Evolutionary conservation across 1,140 invertebrate genomes (phyloP).

Genomic region (Meteorus sp.): DNA sequence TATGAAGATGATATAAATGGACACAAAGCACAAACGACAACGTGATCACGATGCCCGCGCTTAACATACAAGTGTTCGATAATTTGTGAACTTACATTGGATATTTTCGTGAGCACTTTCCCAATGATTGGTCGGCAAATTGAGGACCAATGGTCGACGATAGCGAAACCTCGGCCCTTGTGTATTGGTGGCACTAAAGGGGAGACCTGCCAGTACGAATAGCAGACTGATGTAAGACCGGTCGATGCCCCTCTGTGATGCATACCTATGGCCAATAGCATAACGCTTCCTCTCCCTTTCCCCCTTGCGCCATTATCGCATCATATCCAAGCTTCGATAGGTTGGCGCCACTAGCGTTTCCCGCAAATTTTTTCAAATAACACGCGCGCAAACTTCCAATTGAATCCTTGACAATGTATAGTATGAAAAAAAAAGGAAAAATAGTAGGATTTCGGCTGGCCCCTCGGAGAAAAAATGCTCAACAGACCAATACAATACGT

Average conservation of each 20-base stretch:
- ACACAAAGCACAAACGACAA: conserved; percentile 3
- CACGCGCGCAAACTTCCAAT: background rate
- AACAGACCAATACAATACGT: no score
- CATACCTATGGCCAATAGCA: conserved; percentile 36
- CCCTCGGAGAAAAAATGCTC: no score
- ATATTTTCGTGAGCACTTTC: conserved; percentile 70
- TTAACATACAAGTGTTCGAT: conserved; percentile 59
- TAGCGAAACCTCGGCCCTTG: conserved; percentile 59
- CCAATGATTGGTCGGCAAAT: conserved; percentile 71
- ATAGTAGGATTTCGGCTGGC: no score
- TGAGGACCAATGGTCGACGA: conserved; percentile 70
- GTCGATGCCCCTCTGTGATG: conserved; percentile 46
- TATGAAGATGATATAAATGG: background rate
- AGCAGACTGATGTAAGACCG: conserved; percentile 49
- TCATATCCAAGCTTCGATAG: background rate
- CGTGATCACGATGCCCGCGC: conserved; percentile 14
- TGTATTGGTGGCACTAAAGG: conserved; percentile 63
- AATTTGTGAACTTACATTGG: conserved; percentile 80
- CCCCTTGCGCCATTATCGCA: background rate
- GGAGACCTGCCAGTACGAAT: conserved; percentile 62
- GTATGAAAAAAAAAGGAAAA: no score
- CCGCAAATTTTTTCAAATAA: background rate
- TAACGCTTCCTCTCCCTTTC: background rate
- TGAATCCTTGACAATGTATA: no score
- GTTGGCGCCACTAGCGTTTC: background rate